Evolutionary conservation across 2,113 vertebrate genomes (phyloP).

Genomic region (Aix galericulata): DNA sequence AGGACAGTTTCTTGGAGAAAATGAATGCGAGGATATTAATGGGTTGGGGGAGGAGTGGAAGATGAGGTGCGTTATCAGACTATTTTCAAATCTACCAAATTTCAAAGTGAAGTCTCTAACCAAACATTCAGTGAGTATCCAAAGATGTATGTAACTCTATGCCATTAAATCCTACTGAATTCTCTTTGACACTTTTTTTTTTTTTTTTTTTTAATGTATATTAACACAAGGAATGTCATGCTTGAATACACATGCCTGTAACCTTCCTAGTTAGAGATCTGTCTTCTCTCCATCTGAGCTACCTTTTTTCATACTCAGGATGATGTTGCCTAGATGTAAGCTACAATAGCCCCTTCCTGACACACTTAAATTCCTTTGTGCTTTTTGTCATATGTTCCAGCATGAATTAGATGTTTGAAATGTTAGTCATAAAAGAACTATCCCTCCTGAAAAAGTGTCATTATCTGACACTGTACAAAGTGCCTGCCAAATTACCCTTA

Average conservation of each 20-base stretch:
- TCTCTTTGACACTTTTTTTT: not conserved
- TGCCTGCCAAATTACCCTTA: not conserved
- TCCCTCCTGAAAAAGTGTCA: constrained; percentile 12
- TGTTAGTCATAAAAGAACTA: constrained; percentile 25
- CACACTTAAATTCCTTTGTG: not conserved
- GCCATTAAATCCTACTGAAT: not conserved
- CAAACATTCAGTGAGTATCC: not conserved
- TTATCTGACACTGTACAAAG: not conserved
- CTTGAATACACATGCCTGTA: not conserved
- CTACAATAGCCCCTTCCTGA: not conserved
- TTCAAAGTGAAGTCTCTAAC: not conserved
- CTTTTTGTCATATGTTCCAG: constrained; percentile 1
- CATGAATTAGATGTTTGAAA: constrained; percentile 3
- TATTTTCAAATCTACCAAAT: not conserved
- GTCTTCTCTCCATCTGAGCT: not conserved
- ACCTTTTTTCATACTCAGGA: not conserved
- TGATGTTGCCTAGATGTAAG: not conserved
- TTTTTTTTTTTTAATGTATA: not conserved
- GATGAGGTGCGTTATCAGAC: not conserved
- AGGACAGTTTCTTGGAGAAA: not conserved
- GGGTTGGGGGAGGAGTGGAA: too few relatives aligned
- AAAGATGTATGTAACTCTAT: not conserved
- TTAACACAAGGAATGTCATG: not conserved
- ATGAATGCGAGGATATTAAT: not conserved
- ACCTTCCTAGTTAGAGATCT: not conserved